phyloP scores from a whole-genome alignment of 2,113 vertebrate species.

The Falcunculus frontatus region DNA sequence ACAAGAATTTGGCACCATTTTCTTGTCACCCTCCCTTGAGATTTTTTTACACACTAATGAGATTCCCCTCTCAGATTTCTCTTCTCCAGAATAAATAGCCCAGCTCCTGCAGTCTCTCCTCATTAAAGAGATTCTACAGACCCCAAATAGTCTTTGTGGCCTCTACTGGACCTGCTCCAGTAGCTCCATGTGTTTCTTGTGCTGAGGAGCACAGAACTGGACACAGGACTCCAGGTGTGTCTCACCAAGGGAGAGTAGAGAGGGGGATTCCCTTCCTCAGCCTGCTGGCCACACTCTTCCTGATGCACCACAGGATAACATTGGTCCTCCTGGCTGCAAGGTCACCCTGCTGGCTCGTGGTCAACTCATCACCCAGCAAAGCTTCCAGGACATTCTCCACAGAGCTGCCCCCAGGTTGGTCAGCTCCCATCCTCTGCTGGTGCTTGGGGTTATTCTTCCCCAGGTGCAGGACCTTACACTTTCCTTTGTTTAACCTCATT shows the following conservation, averaged over 20 bases:
- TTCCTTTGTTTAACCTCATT: background rate
- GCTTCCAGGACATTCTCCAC: accelerated
- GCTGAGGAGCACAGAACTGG: background rate
- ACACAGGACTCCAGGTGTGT: too few relatives aligned
- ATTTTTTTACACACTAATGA: background rate
- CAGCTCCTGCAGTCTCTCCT: too few relatives aligned
- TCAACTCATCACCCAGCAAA: background rate
- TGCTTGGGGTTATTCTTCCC: background rate
- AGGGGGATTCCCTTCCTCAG: accelerated
- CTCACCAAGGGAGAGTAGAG: background rate
- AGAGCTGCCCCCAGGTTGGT: background rate
- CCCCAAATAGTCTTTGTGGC: background rate
- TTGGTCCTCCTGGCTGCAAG: background rate
- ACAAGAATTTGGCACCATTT: background rate
- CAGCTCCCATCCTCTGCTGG: background rate
- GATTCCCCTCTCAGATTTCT: background rate
- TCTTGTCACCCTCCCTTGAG: background rate
- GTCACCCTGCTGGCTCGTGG: background rate
- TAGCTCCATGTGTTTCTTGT: background rate
- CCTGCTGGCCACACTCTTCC: background rate
- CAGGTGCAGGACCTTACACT: too few relatives aligned
- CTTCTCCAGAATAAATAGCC: background rate
- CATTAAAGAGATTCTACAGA: too few relatives aligned
- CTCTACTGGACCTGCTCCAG: background rate
- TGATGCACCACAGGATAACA: background rate